Percentiles rank a stretch among this genome's conserved stretches.
phyloP scores from a whole-genome alignment of 2,888 invertebrate genomes.

The Philereme vetulata region DNA sequence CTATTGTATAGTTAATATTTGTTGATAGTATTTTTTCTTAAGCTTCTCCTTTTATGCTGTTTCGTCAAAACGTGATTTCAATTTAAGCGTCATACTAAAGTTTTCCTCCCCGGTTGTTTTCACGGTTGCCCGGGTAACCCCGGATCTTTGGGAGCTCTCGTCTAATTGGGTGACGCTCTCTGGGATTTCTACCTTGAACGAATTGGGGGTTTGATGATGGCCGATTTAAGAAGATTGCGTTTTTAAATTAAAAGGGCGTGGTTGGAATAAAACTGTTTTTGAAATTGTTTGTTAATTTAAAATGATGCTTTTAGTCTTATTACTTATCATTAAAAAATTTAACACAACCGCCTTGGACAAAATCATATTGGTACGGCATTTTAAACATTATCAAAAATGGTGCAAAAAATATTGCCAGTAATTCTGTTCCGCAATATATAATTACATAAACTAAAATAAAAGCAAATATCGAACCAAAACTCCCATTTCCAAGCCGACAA shows the following conservation, averaged over 20 bases:
- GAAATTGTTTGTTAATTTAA: constrained; percentile 1
- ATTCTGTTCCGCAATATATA: no score
- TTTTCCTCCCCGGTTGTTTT: constrained; percentile 20
- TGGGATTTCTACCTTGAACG: constrained; percentile 33
- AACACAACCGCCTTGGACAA: no score
- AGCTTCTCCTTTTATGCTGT: not conserved
- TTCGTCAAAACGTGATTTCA: not conserved
- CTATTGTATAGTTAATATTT: no score
- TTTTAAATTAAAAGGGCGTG: constrained; percentile 26
- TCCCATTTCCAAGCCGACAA: constrained; percentile 16
- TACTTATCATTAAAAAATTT: no score
- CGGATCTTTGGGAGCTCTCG: constrained; percentile 23
- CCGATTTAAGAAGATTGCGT: constrained; percentile 29
- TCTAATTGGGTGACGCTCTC: constrained; percentile 40
- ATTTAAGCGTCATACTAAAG: constrained; percentile 2
- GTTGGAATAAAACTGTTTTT: constrained; percentile 7
- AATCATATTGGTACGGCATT: no score
- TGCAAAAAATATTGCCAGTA: no score
- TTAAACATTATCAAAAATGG: no score
- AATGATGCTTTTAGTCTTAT: no score
- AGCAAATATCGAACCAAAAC: constrained; percentile 13
- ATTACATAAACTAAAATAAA: constrained; percentile 1
- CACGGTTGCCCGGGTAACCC: constrained; percentile 22
- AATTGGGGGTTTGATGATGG: constrained; percentile 30
- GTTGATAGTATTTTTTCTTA: no score